A percentile compares a stretch with the other conserved stretches of the same genome.
Evolutionary conservation across 2,113 vertebrate genomes (phyloP).

Genomic region (Ivindomyrus marchei): DNA sequence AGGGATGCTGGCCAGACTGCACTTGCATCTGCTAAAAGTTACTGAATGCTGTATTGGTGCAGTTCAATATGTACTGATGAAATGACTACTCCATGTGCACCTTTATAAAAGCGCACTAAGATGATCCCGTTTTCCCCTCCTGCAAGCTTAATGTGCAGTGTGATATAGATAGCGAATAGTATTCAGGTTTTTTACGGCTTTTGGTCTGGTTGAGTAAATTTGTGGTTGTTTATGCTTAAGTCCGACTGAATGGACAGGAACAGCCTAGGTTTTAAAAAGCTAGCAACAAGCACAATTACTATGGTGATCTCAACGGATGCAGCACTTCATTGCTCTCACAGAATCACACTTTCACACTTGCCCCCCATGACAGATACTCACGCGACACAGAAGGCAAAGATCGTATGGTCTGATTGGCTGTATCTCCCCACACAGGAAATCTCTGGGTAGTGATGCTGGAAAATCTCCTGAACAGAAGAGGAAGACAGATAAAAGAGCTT

Average conservation of each 20-base stretch:
- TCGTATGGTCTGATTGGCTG: constrained; percentile 42
- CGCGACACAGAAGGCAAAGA: constrained; percentile 70
- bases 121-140: background rate
- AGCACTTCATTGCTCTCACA: background rate
- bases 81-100: background rate
- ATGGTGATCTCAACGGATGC: background rate
- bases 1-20: no score
- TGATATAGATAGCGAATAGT: background rate
- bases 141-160: background rate
- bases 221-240: background rate
- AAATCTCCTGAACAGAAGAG: constrained; percentile 53
- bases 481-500: background rate
- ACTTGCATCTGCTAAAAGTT: background rate
- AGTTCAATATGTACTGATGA: background rate
- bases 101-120: background rate
- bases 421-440: constrained; percentile 73
- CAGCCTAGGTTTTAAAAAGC: background rate
- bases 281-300: background rate
- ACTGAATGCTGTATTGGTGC: no score
- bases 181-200: background rate
- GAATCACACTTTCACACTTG: background rate
- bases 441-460: constrained; percentile 65
- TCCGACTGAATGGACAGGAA: background rate
- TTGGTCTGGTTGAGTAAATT: background rate
- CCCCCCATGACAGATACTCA: constrained; percentile 44